Evolutionary conservation across 2,797 vertebrate genomes (phyloP).

Genomic region (Dendrocincla fuliginosa): DNA sequence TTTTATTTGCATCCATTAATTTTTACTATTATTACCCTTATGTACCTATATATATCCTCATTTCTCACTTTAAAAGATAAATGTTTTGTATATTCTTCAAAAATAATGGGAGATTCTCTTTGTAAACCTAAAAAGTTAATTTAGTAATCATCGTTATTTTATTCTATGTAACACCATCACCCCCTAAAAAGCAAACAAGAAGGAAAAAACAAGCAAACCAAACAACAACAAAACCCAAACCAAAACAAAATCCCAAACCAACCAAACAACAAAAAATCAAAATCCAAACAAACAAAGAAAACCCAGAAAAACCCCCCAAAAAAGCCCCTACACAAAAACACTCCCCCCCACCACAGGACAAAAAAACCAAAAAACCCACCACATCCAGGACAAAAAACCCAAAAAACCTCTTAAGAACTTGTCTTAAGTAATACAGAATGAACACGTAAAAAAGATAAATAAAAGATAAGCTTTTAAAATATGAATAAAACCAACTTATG

Average conservation of each 20-base stretch:
- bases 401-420: neutral
- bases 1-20: neutral
- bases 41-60: neutral
- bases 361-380: too few species aligned
- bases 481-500: rapidly evolving
- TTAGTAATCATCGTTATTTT: neutral
- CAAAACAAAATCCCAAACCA: neutral
- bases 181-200: neutral
- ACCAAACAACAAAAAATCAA: neutral
- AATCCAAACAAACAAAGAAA: neutral
- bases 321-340: neutral
- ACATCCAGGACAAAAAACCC: too few species aligned
- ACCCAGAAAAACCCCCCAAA: neutral
- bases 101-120: neutral
- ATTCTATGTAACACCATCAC: neutral
- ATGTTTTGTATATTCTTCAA: neutral
- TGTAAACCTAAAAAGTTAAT: neutral
- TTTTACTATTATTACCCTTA: neutral
- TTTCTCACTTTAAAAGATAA: neutral
- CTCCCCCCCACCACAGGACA: neutral
- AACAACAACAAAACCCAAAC: neutral
- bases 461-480: neutral
- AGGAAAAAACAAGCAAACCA: too few species aligned
- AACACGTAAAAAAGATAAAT: too few species aligned
- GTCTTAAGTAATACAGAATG: neutral